phyloP scores from a whole-genome alignment of 2,113 vertebrate genomes.

The Pseudonaja textilis region DNA sequence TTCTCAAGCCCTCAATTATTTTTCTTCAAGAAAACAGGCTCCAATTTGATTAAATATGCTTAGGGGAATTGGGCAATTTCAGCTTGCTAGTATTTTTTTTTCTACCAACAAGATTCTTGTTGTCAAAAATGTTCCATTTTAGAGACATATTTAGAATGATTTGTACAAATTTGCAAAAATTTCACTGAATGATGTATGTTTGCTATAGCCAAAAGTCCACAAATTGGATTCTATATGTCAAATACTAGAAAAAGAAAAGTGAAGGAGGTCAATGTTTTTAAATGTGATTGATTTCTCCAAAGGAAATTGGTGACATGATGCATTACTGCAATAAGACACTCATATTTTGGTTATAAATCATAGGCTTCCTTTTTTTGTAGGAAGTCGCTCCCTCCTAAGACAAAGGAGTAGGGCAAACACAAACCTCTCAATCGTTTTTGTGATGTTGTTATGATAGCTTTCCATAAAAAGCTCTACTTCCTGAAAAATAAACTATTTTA shows the following conservation, averaged over 20 bases:
- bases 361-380: conserved; percentile 45
- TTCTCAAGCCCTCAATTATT: conserved; percentile 14
- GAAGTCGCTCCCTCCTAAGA: conserved; percentile 36
- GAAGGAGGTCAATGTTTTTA: conserved; percentile 69
- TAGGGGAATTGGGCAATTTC: conserved; percentile 14
- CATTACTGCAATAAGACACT: conserved; percentile 76
- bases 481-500: conserved; percentile 20
- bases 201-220: conserved; percentile 61
- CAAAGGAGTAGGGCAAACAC: conserved; percentile 19
- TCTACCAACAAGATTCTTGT: conserved; percentile 42
- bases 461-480: conserved; percentile 34
- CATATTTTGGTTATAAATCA: conserved; percentile 78
- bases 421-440: not conserved
- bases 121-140: conserved; percentile 48
- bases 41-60: conserved; percentile 49
- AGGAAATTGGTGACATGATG: conserved; percentile 74
- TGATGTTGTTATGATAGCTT: conserved; percentile 43
- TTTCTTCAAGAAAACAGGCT: conserved; percentile 12
- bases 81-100: not conserved
- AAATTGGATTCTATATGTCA: conserved; percentile 74
- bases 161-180: conserved; percentile 63
- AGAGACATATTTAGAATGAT: conserved; percentile 59
- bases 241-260: conserved; percentile 65
- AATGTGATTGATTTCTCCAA: conserved; percentile 71
- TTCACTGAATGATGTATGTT: conserved; percentile 65